Conservation (phyloP, 1,140 invertebrate species). For the Zaprionus taronus region DNA sequence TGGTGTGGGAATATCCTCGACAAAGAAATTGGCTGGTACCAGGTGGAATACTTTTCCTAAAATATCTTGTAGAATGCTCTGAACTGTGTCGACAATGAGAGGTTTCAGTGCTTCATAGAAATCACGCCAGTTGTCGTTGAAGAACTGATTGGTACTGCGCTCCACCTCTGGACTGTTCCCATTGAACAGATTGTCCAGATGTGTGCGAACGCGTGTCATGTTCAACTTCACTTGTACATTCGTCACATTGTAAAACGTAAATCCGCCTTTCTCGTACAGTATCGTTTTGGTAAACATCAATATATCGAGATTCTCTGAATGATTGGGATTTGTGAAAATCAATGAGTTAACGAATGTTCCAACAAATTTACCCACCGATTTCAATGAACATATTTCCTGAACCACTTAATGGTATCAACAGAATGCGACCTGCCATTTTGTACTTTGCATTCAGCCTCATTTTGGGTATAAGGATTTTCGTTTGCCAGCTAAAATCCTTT, state of each 20-base stretch:
- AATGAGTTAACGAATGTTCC: no score
- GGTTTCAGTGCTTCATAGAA: conserved; percentile 87
- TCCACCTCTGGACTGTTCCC: conserved; percentile 84
- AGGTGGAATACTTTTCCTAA: conserved; percentile 87
- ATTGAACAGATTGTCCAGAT: conserved; percentile 76
- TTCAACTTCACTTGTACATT: conserved; percentile 87
- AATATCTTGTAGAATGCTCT: conserved; percentile 87
- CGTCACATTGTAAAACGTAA: conserved; percentile 88
- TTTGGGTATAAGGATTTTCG: conserved; percentile 87
- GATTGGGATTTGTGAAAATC: not conserved
- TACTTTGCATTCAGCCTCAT: conserved; percentile 89
- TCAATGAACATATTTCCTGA: conserved; percentile 89
- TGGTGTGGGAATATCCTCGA: conserved; percentile 76
- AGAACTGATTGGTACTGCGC: conserved; percentile 88
- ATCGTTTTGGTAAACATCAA: conserved; percentile 87
- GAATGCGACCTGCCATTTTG: conserved; percentile 88
- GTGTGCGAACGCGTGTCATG: conserved; percentile 66
- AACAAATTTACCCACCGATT: conserved; percentile 85
- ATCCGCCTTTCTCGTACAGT: conserved; percentile 86
- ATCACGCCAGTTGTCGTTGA: conserved; percentile 89
- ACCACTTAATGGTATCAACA: conserved; percentile 89
- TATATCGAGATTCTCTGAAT: conserved; percentile 87
- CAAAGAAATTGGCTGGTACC: conserved; percentile 85
- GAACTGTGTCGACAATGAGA: conserved; percentile 87
- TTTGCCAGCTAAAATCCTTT: conserved; percentile 88